Percentiles rank a stretch among this genome's conserved stretches.
Conservation (phyloP, 2,888 invertebrate species). For the Catocala sponsa region DNA sequence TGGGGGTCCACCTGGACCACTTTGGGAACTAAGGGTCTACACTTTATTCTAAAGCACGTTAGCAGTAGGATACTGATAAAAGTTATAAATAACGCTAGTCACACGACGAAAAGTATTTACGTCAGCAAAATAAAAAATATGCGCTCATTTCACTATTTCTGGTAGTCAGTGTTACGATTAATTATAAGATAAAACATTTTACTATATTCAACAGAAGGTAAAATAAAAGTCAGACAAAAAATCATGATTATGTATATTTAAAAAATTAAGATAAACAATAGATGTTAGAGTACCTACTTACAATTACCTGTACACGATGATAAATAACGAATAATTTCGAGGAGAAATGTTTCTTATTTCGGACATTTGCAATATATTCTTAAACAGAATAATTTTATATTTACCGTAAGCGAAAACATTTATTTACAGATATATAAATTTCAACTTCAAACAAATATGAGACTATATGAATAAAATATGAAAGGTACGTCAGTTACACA, state of each 20-base stretch:
- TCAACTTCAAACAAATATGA: conserved; percentile 62
- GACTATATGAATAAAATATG: conserved; percentile 63
- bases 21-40: too few relatives aligned
- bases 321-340: conserved; percentile 80
- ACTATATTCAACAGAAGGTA: neutral
- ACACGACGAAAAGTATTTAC: too few relatives aligned
- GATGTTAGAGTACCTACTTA: conserved; percentile 81
- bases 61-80: too few relatives aligned
- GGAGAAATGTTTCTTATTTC: conserved; percentile 64
- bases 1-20: too few relatives aligned
- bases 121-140: too few relatives aligned
- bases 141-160: too few relatives aligned
- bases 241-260: conserved; percentile 86
- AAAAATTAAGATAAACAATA: conserved; percentile 82
- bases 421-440: conserved; percentile 73
- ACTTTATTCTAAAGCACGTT: too few relatives aligned
- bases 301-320: conserved; percentile 84
- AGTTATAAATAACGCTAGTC: too few relatives aligned
- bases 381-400: conserved; percentile 66
- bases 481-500: conserved; percentile 71
- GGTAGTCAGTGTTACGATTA: too few relatives aligned
- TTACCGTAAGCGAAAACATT: conserved; percentile 64
- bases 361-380: conserved; percentile 72
- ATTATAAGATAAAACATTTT: too few relatives aligned
- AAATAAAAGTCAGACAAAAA: conserved; percentile 72